Base-by-base conservation (phyloP, 1,140 invertebrate genomes). In the Drosophila mojavensis region DNA sequence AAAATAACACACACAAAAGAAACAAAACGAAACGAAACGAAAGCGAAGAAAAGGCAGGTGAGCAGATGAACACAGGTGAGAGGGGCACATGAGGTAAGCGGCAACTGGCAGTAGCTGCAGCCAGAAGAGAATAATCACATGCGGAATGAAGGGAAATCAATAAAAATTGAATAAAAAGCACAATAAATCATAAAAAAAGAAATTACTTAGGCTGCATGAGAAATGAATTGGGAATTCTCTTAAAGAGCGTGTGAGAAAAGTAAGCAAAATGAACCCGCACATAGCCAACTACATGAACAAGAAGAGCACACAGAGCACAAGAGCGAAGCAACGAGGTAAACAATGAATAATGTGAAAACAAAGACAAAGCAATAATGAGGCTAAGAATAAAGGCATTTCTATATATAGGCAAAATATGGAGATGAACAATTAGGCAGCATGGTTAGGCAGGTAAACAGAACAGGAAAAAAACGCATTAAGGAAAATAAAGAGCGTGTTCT, bases 181-280 rank as follows among this genome's bases (percentile, higher is more conserved):
- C 48, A 64, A 45, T 75, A 84, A 84, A 82, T 70, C 66, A 82
- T 82, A 83, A 80, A 68, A 68, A 80, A 83, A 80, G 70, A 84
- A 68, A 55, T 86, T 61, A 59, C 62, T 65, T 66, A 71, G 59
- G 67, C 64, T 13, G 54, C 67, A 65, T 82, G 79, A 76, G 78
- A 78, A 75, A 69, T 65, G 55, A 20, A 15, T 70, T 41, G 43
- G 20, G 75, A 66, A 65, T 61, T 39, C 36, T 56, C 61, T 41
- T 13, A 68, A 68, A 73, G 41, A 20, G 50, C 11, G 33, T 51
- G 36, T 15, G 63, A 28, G 45, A 51, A 70, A 36, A 63, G 43
- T n/a, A 53, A 45, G 60, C 43, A 24, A 54, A 17, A 39, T n/a
- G 39, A 54, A 67, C 43, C 15, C 10, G 43, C 13, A 7, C n/a